Evolutionary conservation across 2,113 vertebrate species (phyloP).

Genomic region (Pristiophorus japonicus): DNA sequence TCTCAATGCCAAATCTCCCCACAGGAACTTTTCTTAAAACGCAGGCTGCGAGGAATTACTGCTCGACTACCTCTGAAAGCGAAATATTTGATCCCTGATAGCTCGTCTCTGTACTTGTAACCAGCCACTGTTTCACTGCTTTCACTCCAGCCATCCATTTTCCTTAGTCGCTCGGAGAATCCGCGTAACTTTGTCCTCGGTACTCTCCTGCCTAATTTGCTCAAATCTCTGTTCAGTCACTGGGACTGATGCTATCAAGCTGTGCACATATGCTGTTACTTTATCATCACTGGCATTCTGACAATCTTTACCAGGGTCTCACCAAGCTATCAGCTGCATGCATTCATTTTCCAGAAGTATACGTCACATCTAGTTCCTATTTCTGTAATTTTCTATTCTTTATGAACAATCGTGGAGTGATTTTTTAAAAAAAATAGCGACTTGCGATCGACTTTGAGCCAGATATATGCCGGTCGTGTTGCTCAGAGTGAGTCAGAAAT

Average conservation of each 20-base stretch:
- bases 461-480: not conserved
- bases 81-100: not conserved
- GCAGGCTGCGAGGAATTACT: not conserved
- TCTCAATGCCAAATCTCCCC: not conserved
- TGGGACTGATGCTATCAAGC: not conserved
- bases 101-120: not conserved
- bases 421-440: not conserved
- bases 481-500: not conserved
- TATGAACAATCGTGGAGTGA: not conserved
- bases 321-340: not conserved
- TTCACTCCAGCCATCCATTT: not conserved
- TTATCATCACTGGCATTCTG: constrained; percentile 1
- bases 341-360: not conserved
- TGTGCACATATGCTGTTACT: constrained; percentile 14
- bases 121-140: not conserved
- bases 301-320: not conserved
- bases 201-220: not conserved
- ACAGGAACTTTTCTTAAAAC: not conserved
- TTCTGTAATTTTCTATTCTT: not conserved
- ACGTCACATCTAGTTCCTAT: not conserved
- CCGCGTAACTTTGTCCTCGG: not conserved
- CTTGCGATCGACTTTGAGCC: not conserved
- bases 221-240: not conserved
- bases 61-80: not conserved
- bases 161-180: not conserved